phyloP scores from a whole-genome alignment of 2,888 invertebrate species.

The Acrobasis repandana region DNA sequence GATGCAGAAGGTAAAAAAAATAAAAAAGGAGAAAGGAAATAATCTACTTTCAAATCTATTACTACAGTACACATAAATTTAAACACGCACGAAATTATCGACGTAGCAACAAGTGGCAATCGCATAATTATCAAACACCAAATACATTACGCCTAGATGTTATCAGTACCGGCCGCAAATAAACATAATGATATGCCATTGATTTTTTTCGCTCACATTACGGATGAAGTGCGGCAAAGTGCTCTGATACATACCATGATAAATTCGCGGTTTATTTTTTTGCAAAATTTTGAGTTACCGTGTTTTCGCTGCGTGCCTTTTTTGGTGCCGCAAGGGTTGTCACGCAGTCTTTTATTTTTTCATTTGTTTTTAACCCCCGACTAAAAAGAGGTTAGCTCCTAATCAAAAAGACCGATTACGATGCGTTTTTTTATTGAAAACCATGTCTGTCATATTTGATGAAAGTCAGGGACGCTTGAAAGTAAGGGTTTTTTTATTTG shows the following conservation, averaged over 20 bases:
- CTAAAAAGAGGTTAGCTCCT: too few relatives aligned
- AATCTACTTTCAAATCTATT: too few relatives aligned
- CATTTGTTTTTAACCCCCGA: neutral
- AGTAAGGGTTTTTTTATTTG: too few relatives aligned
- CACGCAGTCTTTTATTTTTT: neutral
- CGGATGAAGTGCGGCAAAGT: slow-evolving; percentile 18
- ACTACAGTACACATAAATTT: too few relatives aligned
- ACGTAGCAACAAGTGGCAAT: slow-evolving; percentile 2
- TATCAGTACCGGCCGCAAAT: slow-evolving; percentile 7
- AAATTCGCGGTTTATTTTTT: slow-evolving; percentile 26
- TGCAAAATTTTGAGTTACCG: slow-evolving; percentile 34
- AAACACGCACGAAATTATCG: neutral
- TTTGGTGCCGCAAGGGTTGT: slow-evolving; percentile 33
- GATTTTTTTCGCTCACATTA: slow-evolving; percentile 11
- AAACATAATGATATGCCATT: slow-evolving; percentile 20
- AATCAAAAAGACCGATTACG: too few relatives aligned
- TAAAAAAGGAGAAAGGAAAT: too few relatives aligned
- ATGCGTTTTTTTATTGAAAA: too few relatives aligned
- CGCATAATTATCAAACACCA: slow-evolving; percentile 13
- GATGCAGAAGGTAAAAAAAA: too few relatives aligned
- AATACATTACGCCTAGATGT: slow-evolving; percentile 19
- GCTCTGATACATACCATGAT: slow-evolving; percentile 19
- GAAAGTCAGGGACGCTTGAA: too few relatives aligned
- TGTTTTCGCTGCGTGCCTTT: slow-evolving; percentile 29
- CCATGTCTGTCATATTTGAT: too few relatives aligned